Evolutionary conservation across 2,113 vertebrate species (phyloP), one percentile per base, ranked within the genome.

Genomic region (Actenoides hombroni): DNA sequence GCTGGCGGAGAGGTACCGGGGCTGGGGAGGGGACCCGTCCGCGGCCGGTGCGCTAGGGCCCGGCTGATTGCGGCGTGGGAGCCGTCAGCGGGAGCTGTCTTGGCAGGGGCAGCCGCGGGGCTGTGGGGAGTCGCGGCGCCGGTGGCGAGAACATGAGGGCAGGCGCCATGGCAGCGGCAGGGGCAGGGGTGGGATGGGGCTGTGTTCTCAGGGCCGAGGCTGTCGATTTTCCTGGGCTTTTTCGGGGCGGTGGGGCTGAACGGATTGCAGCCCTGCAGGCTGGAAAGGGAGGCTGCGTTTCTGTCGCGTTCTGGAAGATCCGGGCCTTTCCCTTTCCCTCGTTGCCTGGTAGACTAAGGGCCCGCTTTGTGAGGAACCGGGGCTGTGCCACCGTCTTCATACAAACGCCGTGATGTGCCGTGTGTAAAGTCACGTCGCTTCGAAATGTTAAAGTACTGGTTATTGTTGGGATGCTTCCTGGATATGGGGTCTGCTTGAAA

Each of bases 21-120:
- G 8, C 3, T 4, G 1, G 10, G 12, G 19, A 7, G 28, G 9
- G 18, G 10, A 42, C 4, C 23, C 1, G 26, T 4, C 11, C 3
- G 25, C 13, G 2, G 40, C 10, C 8, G 13, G 2, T 9, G 37
- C 4, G 26, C 5, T 42, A 13, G 15, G 9, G 4, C 16, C 13
- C 5, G 9, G 14, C 33, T 6, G 29, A 16, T 24, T 26, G 9
- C 6, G 16, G 18, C 4, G 6, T 7, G 17, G 3, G 46, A 24
- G 48, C 15, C 2, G 31, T 8, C 25, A 16, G 15, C 6, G 15
- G 7, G 54, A 42, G 29, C 15, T 73, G 3, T 5, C 20, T 48
- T 13, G 59, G 18, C 24, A 6, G 15, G 17, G 53, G 15, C 9
- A 10, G 5, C 5, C 3, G 10, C 0, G 8, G 25, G 29, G 7